Conservation (phyloP, 23 tunicate genomes). For the Diplosoma virens region DNA sequence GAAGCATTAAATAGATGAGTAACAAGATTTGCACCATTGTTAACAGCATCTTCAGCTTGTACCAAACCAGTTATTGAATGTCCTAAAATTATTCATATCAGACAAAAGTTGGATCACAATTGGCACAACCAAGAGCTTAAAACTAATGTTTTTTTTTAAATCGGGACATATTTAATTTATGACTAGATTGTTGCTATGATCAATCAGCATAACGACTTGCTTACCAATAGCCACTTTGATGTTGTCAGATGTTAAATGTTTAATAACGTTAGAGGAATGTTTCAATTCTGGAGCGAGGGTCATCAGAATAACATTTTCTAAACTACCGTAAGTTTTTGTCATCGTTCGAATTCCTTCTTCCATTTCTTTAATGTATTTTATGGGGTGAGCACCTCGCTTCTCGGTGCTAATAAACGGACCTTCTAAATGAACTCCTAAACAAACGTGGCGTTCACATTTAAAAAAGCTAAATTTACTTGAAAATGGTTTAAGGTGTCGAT, state of each 20-base stretch:
- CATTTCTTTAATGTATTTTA: slow-evolving; percentile 28
- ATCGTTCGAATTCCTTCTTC: slow-evolving; percentile 37
- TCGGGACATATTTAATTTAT: too few relatives aligned
- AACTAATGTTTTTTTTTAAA: too few relatives aligned
- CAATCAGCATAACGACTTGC: not conserved
- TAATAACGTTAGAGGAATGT: slow-evolving; percentile 43
- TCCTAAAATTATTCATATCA: slow-evolving; percentile 31
- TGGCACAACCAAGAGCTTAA: too few relatives aligned
- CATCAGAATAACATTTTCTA: slow-evolving; percentile 62
- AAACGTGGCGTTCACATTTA: too few relatives aligned
- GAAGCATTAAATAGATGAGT: slow-evolving; percentile 85
- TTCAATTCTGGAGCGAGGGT: slow-evolving; percentile 82
- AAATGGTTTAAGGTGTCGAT: too few relatives aligned
- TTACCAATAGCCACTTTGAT: slow-evolving; percentile 69
- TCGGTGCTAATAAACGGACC: slow-evolving; percentile 80
- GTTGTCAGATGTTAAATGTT: slow-evolving; percentile 26
- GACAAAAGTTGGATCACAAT: too few relatives aligned
- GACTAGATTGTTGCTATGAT: too few relatives aligned
- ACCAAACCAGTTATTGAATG: slow-evolving; percentile 49
- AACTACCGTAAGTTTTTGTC: slow-evolving; percentile 36
- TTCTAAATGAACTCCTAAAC: slow-evolving; percentile 69
- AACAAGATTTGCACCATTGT: slow-evolving; percentile 55
- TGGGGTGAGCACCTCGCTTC: slow-evolving; percentile 78
- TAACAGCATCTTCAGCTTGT: slow-evolving; percentile 71
- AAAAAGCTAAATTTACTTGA: too few relatives aligned